These are phyloP conservation scores for Neosilurus hyrtlii DNA, from an alignment of 2,797 vertebrate species.

Conservation along the genomic window DNA sequence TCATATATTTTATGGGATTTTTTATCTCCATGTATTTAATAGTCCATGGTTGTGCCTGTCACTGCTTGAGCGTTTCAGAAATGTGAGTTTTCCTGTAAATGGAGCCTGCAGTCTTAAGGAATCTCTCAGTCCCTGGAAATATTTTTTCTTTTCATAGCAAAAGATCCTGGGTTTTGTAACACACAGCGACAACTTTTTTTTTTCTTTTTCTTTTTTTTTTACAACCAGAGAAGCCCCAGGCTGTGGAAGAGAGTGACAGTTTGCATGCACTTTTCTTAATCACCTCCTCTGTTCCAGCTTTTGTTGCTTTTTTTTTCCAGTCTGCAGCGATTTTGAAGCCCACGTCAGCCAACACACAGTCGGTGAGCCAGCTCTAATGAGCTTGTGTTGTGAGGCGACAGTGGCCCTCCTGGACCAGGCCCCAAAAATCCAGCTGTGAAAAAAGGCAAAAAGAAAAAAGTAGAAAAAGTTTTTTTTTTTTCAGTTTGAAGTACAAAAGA, in stretches of 20 bases:
- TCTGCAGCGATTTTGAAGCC: constrained; percentile 52
- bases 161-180: constrained; percentile 2
- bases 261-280: constrained; percentile 52
- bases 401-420: constrained; percentile 49
- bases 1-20: background rate
- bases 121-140: background rate
- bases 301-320: constrained; percentile 51
- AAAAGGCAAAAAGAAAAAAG: constrained; percentile 42
- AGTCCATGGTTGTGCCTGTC: background rate
- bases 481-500: background rate
- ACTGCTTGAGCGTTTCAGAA: constrained; percentile 29
- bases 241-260: constrained; percentile 43
- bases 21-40: background rate
- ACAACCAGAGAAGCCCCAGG: constrained; percentile 36
- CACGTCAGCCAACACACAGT: constrained; percentile 49
- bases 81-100: constrained; percentile 34
- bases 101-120: constrained; percentile 5
- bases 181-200: constrained; percentile 24
- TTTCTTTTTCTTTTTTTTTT: background rate
- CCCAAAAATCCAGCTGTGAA: constrained; percentile 49
- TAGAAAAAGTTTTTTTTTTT: background rate
- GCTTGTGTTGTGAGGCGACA: constrained; percentile 50
- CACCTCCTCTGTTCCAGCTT: constrained; percentile 56
- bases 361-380: constrained; percentile 55
- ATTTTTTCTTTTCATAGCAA: constrained; percentile 8